A percentile compares a stretch with the other conserved stretches of the same genome.
Conservation (phyloP, 2,888 invertebrate species). For the Oscheius myriophilus region DNA sequence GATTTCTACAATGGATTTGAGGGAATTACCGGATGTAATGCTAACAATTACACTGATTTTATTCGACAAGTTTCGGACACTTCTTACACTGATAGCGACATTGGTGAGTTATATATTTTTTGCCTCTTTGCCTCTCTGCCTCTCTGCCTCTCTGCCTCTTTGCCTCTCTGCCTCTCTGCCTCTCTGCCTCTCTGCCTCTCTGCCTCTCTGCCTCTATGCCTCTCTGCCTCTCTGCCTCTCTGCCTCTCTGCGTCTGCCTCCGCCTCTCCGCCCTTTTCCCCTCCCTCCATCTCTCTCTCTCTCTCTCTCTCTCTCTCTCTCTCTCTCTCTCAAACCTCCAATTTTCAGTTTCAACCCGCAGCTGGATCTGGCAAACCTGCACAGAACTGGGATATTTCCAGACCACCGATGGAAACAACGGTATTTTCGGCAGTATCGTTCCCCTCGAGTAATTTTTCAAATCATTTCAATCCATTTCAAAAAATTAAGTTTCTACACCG, state of each 20-base stretch:
- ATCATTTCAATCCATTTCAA: neutral
- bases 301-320: too few species aligned
- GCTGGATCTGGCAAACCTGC: constrained; percentile 94
- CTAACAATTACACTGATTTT: constrained; percentile 42
- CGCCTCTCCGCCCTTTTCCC: too few species aligned
- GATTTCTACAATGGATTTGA: constrained; percentile 35
- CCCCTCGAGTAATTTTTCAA: constrained; percentile 43
- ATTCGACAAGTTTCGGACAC: constrained; percentile 35
- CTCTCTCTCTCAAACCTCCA: neutral
- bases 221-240: too few species aligned
- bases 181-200: too few species aligned
- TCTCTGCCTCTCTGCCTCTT: too few species aligned
- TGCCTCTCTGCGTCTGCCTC: too few species aligned
- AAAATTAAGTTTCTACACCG: constrained; percentile 46
- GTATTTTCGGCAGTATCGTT: constrained; percentile 54
- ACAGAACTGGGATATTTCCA: constrained; percentile 95
- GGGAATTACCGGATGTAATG: constrained; percentile 34
- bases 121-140: neutral
- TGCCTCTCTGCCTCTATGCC: too few species aligned
- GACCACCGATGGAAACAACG: constrained; percentile 78
- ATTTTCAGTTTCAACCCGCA: constrained; percentile 74
- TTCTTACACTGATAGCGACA: constrained; percentile 36
- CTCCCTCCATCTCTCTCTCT: too few species aligned
- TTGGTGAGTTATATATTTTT: constrained; percentile 29
- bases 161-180: too few species aligned